Conservation (phyloP, 1,140 invertebrate genomes). For the Lordiphosa stackelbergi region DNA sequence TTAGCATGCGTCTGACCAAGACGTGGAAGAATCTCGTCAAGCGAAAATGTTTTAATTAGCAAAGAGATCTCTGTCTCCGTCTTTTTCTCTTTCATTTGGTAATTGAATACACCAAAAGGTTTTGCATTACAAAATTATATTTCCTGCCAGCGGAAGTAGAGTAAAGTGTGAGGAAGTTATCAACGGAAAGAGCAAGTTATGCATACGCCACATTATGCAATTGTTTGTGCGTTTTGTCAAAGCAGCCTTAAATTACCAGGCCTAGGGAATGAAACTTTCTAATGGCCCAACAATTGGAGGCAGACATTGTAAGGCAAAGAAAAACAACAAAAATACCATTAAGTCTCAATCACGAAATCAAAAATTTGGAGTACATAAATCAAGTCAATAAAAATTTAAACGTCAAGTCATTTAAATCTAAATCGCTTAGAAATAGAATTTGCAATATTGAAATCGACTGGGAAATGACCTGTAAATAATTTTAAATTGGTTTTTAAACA, state of each 20-base stretch:
- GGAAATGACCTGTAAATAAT: slow-evolving; percentile 2
- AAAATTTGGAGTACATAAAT: slow-evolving; percentile 48
- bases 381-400: slow-evolving; percentile 47
- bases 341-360: slow-evolving; percentile 34
- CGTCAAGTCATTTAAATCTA: slow-evolving; percentile 54
- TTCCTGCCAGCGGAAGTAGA: slow-evolving; percentile 22
- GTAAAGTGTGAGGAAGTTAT: slow-evolving; percentile 7
- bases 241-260: slow-evolving; percentile 24
- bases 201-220: slow-evolving; percentile 28
- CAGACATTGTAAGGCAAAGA: slow-evolving; percentile 35
- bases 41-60: slow-evolving; percentile 68
- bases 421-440: slow-evolving; percentile 20
- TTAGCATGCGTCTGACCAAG: slow-evolving; percentile 37
- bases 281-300: slow-evolving; percentile 20
- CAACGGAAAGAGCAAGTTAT: slow-evolving; percentile 36
- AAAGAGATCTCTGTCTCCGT: background rate
- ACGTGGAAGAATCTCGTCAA: slow-evolving; percentile 56
- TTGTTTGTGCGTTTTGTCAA: too few species aligned
- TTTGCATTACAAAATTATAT: slow-evolving; percentile 23
- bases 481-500: too few species aligned
- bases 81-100: slow-evolving; percentile 1
- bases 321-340: slow-evolving; percentile 36
- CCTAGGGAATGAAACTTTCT: slow-evolving; percentile 39
- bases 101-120: slow-evolving; percentile 26
- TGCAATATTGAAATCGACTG: slow-evolving; percentile 13